These are phyloP conservation scores for Mesoclemmys tuberculata DNA, from an alignment of 2,113 vertebrate genomes.

Conservation along the genomic window DNA sequence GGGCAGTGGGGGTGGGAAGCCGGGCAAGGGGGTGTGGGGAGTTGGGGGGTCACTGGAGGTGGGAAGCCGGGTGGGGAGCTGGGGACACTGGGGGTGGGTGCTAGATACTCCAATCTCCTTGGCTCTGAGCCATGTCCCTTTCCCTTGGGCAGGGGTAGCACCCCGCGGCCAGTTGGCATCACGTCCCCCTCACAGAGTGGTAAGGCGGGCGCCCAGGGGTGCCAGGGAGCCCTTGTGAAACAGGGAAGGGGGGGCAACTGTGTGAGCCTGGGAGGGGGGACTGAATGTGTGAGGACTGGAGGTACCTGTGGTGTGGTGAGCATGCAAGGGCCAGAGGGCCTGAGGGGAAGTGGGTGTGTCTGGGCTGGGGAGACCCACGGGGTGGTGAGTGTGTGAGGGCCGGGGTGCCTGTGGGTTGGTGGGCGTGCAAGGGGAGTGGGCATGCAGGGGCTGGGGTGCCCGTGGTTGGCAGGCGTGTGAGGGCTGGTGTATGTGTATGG, in stretches of 20 bases:
- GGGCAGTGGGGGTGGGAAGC: too few species aligned
- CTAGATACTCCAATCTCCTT: background rate
- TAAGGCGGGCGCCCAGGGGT: background rate
- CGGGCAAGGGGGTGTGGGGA: background rate
- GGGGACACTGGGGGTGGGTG: too few species aligned
- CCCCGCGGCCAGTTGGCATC: conserved; percentile 86
- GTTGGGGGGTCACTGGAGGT: background rate
- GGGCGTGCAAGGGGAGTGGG: too few species aligned
- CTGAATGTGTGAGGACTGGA: background rate
- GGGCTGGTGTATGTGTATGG: background rate
- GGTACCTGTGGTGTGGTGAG: too few species aligned
- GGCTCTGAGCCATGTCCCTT: background rate
- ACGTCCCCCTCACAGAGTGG: conserved; percentile 85
- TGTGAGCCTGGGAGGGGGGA: background rate
- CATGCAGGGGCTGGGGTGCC: too few species aligned
- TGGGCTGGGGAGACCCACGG: too few species aligned
- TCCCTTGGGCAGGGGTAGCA: conserved; percentile 71
- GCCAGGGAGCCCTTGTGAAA: background rate
- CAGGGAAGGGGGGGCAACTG: background rate
- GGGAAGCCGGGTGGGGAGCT: too few species aligned
- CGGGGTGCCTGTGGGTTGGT: too few species aligned
- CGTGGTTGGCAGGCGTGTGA: background rate
- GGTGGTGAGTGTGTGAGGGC: too few species aligned
- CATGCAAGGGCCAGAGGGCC: too few species aligned
- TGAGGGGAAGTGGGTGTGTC: too few species aligned